phyloP scores from a whole-genome alignment of 1,140 invertebrate genomes.

The Bombus turneri region DNA sequence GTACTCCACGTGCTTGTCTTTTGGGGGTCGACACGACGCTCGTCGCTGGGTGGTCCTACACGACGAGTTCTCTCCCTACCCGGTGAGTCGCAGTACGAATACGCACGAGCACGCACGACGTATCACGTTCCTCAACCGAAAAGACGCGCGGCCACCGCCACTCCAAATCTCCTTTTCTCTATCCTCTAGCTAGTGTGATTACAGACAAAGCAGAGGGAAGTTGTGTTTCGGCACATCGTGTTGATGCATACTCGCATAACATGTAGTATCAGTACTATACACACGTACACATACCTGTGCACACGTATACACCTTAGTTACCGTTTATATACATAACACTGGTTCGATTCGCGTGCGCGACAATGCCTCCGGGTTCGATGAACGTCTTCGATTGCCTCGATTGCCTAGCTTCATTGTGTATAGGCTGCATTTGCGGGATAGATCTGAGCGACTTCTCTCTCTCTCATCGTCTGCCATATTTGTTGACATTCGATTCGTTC shows the following conservation, averaged over 20 bases:
- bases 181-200: not conserved
- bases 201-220: not conserved
- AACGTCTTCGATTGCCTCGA: conserved; percentile 37
- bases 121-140: not conserved
- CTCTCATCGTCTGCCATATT: not conserved
- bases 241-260: not conserved
- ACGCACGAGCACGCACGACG: conserved; percentile 52
- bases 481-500: not conserved
- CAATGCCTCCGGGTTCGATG: conserved; percentile 46
- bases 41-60: conserved; percentile 65
- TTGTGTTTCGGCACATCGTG: not conserved
- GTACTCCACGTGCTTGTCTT: conserved; percentile 72
- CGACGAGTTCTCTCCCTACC: conserved; percentile 58
- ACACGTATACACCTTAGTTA: not conserved
- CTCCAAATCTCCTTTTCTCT: not conserved
- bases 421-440: not conserved
- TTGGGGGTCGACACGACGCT: conserved; percentile 61
- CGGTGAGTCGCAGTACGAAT: conserved; percentile 63
- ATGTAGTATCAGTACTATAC: not conserved
- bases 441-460: not conserved
- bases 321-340: not conserved
- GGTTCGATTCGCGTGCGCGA: conserved; percentile 29
- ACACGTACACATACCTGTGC: too few relatives aligned
- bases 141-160: conserved; percentile 7
- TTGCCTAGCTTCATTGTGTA: conserved; percentile 5